Percentiles rank a stretch among this genome's conserved stretches.
phyloP scores from a whole-genome alignment of 2,888 invertebrate genomes.

The Tridacna crocea region DNA sequence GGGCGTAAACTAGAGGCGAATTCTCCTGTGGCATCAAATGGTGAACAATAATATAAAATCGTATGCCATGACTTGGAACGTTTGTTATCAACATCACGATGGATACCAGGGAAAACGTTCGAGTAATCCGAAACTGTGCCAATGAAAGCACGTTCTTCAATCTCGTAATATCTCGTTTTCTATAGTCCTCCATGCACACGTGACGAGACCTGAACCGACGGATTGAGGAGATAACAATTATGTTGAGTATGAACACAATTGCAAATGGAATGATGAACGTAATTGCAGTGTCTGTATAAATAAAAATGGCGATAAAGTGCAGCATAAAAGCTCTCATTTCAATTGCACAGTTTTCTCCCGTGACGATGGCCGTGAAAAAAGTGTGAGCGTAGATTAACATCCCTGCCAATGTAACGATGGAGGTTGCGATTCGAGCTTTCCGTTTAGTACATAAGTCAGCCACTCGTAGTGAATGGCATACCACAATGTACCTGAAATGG shows the following conservation, averaged over 20 bases:
- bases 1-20: slow-evolving; percentile 42
- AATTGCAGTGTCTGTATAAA: slow-evolving; percentile 69
- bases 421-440: slow-evolving; percentile 64
- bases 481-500: slow-evolving; percentile 89
- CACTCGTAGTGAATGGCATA: slow-evolving; percentile 89
- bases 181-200: slow-evolving; percentile 16
- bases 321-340: slow-evolving; percentile 51
- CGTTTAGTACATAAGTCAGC: slow-evolving; percentile 68
- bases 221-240: slow-evolving; percentile 50
- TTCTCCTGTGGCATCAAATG: slow-evolving; percentile 41
- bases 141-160: slow-evolving; percentile 56
- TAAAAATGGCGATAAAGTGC: slow-evolving; percentile 63
- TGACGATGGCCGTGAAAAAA: slow-evolving; percentile 67
- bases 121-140: slow-evolving; percentile 70
- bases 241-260: slow-evolving; percentile 69
- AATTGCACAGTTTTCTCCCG: slow-evolving; percentile 42
- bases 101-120: slow-evolving; percentile 75
- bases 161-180: slow-evolving; percentile 22
- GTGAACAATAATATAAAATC: slow-evolving; percentile 68
- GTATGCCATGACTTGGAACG: slow-evolving; percentile 76
- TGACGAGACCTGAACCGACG: slow-evolving; percentile 37
- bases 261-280: slow-evolving; percentile 73
- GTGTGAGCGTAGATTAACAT: slow-evolving; percentile 70
- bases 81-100: slow-evolving; percentile 74
- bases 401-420: slow-evolving; percentile 55